Evolutionary conservation across 2,888 invertebrate species (phyloP).

Genomic region (Lacanobia wlatinum): DNA sequence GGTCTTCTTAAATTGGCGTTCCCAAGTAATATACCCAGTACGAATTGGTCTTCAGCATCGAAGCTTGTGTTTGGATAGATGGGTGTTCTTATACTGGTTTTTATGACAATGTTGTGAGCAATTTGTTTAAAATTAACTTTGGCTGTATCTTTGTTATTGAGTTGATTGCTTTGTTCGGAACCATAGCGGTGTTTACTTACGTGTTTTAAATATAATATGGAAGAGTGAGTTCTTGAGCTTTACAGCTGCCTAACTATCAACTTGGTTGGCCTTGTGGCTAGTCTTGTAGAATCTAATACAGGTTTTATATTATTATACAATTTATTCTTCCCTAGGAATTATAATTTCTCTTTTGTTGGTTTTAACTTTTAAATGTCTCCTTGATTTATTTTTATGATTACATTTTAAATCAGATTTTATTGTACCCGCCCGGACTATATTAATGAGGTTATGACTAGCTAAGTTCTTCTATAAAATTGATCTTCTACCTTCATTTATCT

Average conservation of each 20-base stretch:
- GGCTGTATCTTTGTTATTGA: conserved; percentile 64
- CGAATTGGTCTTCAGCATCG: conserved; percentile 61
- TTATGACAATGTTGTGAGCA: conserved; percentile 74
- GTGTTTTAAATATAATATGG: conserved; percentile 14
- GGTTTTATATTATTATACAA: too few relatives aligned
- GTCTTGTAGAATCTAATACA: background rate
- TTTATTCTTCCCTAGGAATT: too few relatives aligned
- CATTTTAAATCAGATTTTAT: too few relatives aligned
- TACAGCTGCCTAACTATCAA: background rate
- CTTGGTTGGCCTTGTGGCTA: background rate
- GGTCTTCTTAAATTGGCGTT: conserved; percentile 44
- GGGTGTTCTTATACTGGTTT: conserved; percentile 60
- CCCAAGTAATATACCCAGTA: conserved; percentile 55
- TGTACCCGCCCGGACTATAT: background rate
- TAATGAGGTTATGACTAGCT: background rate
- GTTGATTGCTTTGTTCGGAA: conserved; percentile 64
- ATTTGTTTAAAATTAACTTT: conserved; percentile 74
- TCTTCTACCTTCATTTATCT: too few relatives aligned
- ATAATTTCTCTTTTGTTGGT: too few relatives aligned
- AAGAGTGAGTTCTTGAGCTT: background rate
- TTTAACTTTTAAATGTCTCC: too few relatives aligned
- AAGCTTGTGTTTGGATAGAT: conserved; percentile 51
- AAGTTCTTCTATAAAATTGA: too few relatives aligned
- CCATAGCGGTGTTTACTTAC: conserved; percentile 40
- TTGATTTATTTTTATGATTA: too few relatives aligned